These are phyloP conservation scores for Pyrocoelia pectoralis DNA, from an alignment of 2,888 invertebrate genomes.

Conservation along the genomic window DNA sequence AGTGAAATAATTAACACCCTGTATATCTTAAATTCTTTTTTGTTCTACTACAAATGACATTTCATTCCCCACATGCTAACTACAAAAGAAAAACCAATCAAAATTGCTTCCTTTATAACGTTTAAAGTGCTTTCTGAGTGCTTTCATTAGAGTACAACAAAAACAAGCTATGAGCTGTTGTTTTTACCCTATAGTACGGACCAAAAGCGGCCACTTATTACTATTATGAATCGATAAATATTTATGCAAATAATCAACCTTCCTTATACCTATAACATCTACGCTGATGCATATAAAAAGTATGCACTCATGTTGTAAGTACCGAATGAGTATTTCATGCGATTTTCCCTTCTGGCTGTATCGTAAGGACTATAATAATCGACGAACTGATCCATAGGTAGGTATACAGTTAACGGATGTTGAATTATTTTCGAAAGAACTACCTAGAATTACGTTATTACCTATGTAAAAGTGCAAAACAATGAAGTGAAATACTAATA, in stretches of 20 bases:
- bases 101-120: constrained; percentile 26
- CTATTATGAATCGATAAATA: constrained; percentile 53
- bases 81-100: constrained; percentile 20
- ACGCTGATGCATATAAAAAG: constrained; percentile 21
- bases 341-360: too few relatives aligned
- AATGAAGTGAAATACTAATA: too few relatives aligned
- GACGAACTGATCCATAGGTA: too few relatives aligned
- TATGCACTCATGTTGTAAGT: not conserved
- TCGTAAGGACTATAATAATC: too few relatives aligned
- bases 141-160: constrained; percentile 35
- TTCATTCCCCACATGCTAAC: constrained; percentile 13
- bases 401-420: too few relatives aligned
- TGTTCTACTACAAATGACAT: constrained; percentile 11
- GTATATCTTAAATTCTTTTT: not conserved
- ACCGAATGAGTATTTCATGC: too few relatives aligned
- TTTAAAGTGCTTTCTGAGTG: constrained; percentile 24
- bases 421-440: too few relatives aligned
- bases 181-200: constrained; percentile 21
- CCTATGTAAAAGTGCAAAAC: too few relatives aligned
- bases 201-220: constrained; percentile 29
- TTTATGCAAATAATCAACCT: constrained; percentile 47
- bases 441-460: too few relatives aligned
- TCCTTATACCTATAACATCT: constrained; percentile 21
- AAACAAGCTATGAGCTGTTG: constrained; percentile 32
- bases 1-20: not conserved